Base-by-base conservation (phyloP, 2,888 invertebrate species). In the Torymus aiolomorphi region DNA sequence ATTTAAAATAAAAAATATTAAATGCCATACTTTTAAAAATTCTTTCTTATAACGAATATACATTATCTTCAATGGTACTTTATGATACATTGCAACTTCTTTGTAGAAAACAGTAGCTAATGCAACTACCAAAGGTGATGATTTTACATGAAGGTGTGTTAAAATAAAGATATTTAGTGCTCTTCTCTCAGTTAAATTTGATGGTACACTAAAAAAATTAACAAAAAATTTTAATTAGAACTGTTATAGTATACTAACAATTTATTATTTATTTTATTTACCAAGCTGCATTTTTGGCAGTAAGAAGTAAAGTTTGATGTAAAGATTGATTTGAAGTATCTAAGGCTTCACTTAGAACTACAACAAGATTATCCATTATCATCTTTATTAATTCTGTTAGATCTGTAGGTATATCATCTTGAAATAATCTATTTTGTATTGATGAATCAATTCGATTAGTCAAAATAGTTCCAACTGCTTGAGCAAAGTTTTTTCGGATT, bases 31-130 rank as follows among this genome's bases (percentile, higher is more conserved):
- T 83, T 89, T 86, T 11, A 90, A 84, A 76, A 91, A 92, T 86
- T 94, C 93, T 82, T 92, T 93, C 86, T 93, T 93, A 86, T 94
- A 93, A 85, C 93, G 91, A 71, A 92, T 92, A 84, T 94, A 95
- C 10, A 95, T 90, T 84, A 92, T 91, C 83, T 93, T 92, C 0
- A 93, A 92, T 0, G 92, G 92, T 61, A 91, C 91, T 0, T 91
- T 91, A 67, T 93, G 92, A 18, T 88, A 89, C 85, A 92, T 91
- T 14, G 94, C 93, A 12, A 94, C 90, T 83, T 93, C 92, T 84
- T 92, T 91, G 49, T 93, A 90, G 83, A 92, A 92, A 11, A 92
- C 91, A 0, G 92, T 91, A 13, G 94, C 94, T 85, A 93, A 92
- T 1, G 93, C 91, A 10, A 89, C 84, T 42, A 86, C 85, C 14